Evolutionary conservation across 2,888 invertebrate species (phyloP), one percentile per base, ranked within the genome.

Genomic region (Azorinus chamasolen): DNA sequence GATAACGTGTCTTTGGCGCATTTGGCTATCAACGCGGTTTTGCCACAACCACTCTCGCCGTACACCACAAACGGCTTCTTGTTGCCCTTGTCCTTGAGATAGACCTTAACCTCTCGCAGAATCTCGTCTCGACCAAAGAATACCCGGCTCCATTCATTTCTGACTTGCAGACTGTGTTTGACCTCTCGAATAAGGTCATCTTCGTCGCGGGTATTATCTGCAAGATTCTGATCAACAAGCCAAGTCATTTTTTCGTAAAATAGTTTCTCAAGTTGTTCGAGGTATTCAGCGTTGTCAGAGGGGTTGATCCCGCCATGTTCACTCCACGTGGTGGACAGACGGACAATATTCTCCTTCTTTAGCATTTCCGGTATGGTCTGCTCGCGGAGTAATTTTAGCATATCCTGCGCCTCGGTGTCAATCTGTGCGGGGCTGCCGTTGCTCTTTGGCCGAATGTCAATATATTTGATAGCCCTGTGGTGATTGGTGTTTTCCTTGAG

Each of bases 31-130:
- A 91, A 37, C 0, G 91, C 84, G 5, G 91, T 89, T 66, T 91
- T 91, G 0, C 91, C 91, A 27, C 85, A 83, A n/a, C 91, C 91
- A 12, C 90, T 89, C 22, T 79, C 74, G 0, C 91, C 91, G 64
- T 86, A 83, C 2, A 91, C 39, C 20, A 88, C 74, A 18, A 88
- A 57, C 1, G 90, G 90, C 16, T 72, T 48, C 24, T 32, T 32
- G 24, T 73, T 72, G 2, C 41, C 51, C 1, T 20, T 22, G 20
- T 64, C 69, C 16, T 53, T 71, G 2, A 79, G 32, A 51, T 83
- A 84, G 12, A 71, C 62, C 63, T 75, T 57, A 5, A 86, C 59
- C 6, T 53, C 39, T 32, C 72, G 68, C 16, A 86, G 32, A 18
- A 80, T 61, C 18, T 85, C 85, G 37, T 79, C 72, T n/a, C 88